A percentile compares a stretch with the other conserved stretches of the same genome.
These are phyloP conservation scores for Cenopis cana DNA, from an alignment of 2,888 invertebrate species.

Conservation along the genomic window DNA sequence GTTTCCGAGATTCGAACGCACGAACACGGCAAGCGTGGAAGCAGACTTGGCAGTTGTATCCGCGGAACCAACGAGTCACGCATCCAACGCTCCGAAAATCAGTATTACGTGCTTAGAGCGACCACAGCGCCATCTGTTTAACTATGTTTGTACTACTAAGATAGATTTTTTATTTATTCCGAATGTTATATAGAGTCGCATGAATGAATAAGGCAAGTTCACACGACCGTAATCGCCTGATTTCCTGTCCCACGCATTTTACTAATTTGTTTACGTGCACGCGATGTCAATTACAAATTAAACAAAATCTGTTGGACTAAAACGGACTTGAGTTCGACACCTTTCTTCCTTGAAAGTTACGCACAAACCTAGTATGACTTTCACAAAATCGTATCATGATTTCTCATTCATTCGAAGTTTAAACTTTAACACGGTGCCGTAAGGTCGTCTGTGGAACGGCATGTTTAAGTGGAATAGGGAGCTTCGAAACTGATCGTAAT, in stretches of 20 bases:
- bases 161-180: no score
- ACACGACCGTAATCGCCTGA: constrained; percentile 20
- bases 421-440: not conserved
- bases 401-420: not conserved
- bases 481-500: constrained; percentile 16
- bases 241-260: constrained; percentile 34
- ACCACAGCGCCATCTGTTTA: constrained; percentile 63
- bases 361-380: constrained; percentile 13
- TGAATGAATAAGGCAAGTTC: constrained; percentile 20
- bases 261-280: constrained; percentile 33
- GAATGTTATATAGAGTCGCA: not conserved
- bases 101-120: constrained; percentile 26
- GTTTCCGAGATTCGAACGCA: constrained; percentile 53
- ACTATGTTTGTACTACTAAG: constrained; percentile 39
- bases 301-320: constrained; percentile 20
- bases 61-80: constrained; percentile 49
- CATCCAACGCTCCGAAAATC: constrained; percentile 5
- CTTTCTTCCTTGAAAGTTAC: constrained; percentile 43
- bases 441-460: constrained; percentile 6
- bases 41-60: constrained; percentile 12
- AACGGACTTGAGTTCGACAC: constrained; percentile 32
- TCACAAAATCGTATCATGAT: constrained; percentile 5
- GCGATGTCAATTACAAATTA: constrained; percentile 25
- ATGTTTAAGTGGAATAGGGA: not conserved
- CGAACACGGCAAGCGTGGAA: constrained; percentile 8